Evolutionary conservation across 53 echinoderm and acorn worm genomes (phyloP), one percentile per base, ranked within the genome.

Genomic region (Hippasteria phrygiana): DNA sequence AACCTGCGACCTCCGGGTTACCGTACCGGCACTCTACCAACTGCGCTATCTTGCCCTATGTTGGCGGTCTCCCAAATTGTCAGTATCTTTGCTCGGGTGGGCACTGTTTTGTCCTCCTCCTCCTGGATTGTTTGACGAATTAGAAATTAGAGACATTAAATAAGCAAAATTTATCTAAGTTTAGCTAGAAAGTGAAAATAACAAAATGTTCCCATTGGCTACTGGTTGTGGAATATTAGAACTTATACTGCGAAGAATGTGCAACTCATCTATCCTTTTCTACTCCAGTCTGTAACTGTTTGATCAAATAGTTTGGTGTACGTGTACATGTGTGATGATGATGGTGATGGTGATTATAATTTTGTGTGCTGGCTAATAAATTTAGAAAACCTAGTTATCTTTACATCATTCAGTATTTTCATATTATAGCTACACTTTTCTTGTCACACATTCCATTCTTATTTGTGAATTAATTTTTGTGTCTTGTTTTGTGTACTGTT

Each of bases 331-430:
- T n/a, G 29, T 63, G 22, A 28, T 63, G 63, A 63, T 71, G 71
- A 71, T 71, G 38, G 16, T 71, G 39, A 37, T 71, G 18, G 5
- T 37, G 37, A 37, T 71, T 34, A 41, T 17, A 17, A 71, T 71
- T 36, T 36, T 62, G 62, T 62, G 62, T 62, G 24, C 62, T 62
- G 62, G 62, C 24, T 62, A 62, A 62, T 62, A 62, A 20, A 62
- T 22, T 7, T 62, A 20, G 0, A 48, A 48, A 48, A 20, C 24
- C 1, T 20, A 62, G 62, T 62, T 62, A 62, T 62, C 62, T 62
- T 71, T 71, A 71, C n/a, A 71, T 71, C 14, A 71, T 38, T 71
- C 62, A 71, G 71, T 71, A 71, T 71, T 71, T 39, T 71, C 39
- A 71, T 28, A 74, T 74, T 24, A 74, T 74, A 45, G 28, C 74